phyloP scores from a whole-genome alignment of 2,113 vertebrate species.

The Paramormyrops kingsleyae region DNA sequence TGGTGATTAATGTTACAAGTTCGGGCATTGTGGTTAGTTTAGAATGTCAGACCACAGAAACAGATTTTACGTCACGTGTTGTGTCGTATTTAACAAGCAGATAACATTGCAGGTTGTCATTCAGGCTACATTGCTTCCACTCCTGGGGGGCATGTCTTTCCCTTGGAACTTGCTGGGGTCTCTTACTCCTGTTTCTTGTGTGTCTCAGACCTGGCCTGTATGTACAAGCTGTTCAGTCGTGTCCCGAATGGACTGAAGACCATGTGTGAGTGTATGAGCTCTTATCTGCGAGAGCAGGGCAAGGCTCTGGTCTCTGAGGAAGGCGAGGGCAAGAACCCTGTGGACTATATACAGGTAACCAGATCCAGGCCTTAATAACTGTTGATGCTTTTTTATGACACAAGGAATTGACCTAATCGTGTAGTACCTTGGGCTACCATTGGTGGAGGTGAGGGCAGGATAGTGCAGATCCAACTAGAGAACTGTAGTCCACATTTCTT shows the following conservation, averaged over 20 bases:
- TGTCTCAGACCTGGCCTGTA: slow-evolving; percentile 83
- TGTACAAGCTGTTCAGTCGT: slow-evolving; percentile 96
- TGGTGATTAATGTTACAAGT: neutral
- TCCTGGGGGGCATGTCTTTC: neutral
- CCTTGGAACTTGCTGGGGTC: neutral
- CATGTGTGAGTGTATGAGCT: slow-evolving; percentile 99
- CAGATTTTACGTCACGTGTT: neutral
- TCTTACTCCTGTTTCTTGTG: slow-evolving; percentile 17
- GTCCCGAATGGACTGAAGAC: slow-evolving; percentile 96
- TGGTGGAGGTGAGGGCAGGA: neutral
- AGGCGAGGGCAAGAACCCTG: slow-evolving; percentile 94
- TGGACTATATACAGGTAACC: slow-evolving; percentile 93
- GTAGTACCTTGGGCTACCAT: neutral
- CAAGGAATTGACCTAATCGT: neutral
- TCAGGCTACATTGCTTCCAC: neutral
- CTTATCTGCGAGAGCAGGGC: slow-evolving; percentile 90
- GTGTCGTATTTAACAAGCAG: neutral
- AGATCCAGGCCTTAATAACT: neutral
- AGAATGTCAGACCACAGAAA: neutral
- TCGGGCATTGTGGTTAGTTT: neutral
- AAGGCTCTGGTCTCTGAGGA: slow-evolving; percentile 96
- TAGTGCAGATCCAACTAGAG: neutral
- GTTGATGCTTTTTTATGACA: neutral
- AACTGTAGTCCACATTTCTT: neutral
- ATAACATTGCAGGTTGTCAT: neutral